These are phyloP conservation scores for Lanistes nyassanus DNA, from an alignment of 1,140 invertebrate species.

Conservation along the genomic window DNA sequence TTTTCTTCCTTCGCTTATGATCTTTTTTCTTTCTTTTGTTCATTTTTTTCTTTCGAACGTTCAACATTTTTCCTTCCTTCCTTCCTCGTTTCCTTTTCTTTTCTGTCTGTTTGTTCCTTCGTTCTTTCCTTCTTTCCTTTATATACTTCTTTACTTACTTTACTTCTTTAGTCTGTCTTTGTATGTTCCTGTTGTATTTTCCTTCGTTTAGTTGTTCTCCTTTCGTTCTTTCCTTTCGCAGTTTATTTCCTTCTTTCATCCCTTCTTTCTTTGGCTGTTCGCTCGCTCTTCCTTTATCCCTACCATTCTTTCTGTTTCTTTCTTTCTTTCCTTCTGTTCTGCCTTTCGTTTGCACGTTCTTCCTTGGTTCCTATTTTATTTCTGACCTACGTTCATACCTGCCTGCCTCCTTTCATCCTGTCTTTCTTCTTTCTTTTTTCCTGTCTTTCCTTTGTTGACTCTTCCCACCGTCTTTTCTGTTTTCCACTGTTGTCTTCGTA, in stretches of 20 bases:
- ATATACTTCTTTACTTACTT: background rate
- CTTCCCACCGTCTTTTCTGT: background rate
- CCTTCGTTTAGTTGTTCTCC: no score
- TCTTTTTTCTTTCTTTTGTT: background rate
- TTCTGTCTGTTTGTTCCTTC: background rate
- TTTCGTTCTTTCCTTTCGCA: no score
- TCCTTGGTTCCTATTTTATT: no score
- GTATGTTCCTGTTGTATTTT: no score
- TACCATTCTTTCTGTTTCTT: background rate
- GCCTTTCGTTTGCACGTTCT: no score
- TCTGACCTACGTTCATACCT: no score
- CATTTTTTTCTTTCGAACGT: background rate
- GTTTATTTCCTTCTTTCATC: no score
- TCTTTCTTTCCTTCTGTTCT: background rate
- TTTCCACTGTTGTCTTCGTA: no score
- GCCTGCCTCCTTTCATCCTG: no score
- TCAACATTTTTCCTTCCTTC: background rate
- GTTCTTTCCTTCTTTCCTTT: no score
- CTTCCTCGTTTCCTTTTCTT: background rate
- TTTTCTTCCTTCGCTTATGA: background rate
- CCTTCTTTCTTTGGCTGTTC: no score
- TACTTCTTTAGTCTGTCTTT: background rate
- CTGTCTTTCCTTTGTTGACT: background rate
- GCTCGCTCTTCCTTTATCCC: slow-evolving; percentile 9
- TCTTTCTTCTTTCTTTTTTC: no score